Evolutionary conservation across 2,797 vertebrate species (phyloP), one percentile per base, ranked within the genome.

Genomic region (Erpetoichthys calabaricus): DNA sequence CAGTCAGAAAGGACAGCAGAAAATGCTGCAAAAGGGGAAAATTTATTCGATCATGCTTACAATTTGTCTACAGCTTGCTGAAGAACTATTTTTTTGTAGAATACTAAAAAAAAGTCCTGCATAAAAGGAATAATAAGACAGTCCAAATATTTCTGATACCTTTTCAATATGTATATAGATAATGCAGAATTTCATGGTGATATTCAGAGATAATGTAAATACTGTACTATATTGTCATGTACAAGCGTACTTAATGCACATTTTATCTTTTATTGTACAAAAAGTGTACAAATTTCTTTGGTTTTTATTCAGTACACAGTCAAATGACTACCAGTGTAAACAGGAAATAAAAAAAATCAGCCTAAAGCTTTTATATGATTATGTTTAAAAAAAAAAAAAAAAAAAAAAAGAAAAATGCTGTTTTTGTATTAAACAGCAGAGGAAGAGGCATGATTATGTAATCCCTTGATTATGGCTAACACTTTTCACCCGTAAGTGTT

Each of bases 201-300:
- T 86, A 85, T 89, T 89, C 77, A 66, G 65, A 60, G 59, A 77
- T 84, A 84, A 82, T 98, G 94, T 98, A 98, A 91, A 98, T 97
- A 96, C 76, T 97, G 93, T 97, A 97, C 85, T 86, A 89, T 89
- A 88, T 82, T 89, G 92, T 93, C 89, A 91, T 91, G 92, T 98
- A 97, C 91, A 92, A 96, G 91, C 91, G 78, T 92, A 95, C 90
- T 82, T 90, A 91, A 96, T 97, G 93, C 92, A 97, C 92, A 97
- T 89, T 97, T 91, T 94, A 97, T 95, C 93, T 97, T 97, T 93
- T 91, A 94, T 92, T 97, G 94, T 97, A 96, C 89, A 95, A 92
- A 89, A 83, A 89, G 88, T 90, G 91, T 89, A 94, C 90, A 92
- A 89, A 90, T 87, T 88, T 86, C 86, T 90, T 86, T 89, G 89